phyloP scores from a whole-genome alignment of 2,797 vertebrate species.

The Aplochiton taeniatus region DNA sequence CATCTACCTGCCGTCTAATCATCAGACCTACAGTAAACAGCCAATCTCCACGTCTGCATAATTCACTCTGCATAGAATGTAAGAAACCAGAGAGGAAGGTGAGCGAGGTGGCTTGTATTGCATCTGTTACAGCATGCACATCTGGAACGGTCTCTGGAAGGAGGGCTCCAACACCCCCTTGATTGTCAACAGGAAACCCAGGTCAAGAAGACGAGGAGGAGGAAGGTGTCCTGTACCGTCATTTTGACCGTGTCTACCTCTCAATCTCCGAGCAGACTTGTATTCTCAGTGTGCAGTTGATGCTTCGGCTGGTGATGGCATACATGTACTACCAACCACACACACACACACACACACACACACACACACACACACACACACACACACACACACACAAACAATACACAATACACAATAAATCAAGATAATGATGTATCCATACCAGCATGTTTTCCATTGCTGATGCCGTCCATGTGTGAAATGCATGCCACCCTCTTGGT shows the following conservation, averaged over 20 bases:
- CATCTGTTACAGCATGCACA: background rate
- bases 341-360: background rate
- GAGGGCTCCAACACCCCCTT: background rate
- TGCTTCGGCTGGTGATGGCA: constrained; percentile 49
- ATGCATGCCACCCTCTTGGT: constrained; percentile 73
- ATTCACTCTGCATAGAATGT: too few species aligned
- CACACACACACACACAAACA: constrained; percentile 4
- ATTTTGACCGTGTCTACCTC: constrained; percentile 52
- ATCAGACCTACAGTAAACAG: constrained; percentile 25
- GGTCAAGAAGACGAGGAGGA: constrained; percentile 43
- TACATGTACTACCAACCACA: constrained; percentile 22
- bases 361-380: constrained; percentile 4
- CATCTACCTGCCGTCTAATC: constrained; percentile 45
- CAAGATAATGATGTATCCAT: constrained; percentile 81
- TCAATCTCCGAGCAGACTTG: constrained; percentile 59
- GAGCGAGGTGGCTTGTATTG: background rate
- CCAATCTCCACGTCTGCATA: background rate
- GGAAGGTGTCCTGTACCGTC: constrained; percentile 37
- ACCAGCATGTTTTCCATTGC: constrained; percentile 78
- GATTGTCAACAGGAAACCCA: constrained; percentile 2
- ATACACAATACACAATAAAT: constrained; percentile 57
- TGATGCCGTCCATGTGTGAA: constrained; percentile 80
- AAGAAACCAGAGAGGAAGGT: background rate
- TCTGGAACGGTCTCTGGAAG: background rate
- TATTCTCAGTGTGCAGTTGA: constrained; percentile 75